Evolutionary conservation across 2,113 vertebrate species (phyloP).

Genomic region (Callipepla squamata): DNA sequence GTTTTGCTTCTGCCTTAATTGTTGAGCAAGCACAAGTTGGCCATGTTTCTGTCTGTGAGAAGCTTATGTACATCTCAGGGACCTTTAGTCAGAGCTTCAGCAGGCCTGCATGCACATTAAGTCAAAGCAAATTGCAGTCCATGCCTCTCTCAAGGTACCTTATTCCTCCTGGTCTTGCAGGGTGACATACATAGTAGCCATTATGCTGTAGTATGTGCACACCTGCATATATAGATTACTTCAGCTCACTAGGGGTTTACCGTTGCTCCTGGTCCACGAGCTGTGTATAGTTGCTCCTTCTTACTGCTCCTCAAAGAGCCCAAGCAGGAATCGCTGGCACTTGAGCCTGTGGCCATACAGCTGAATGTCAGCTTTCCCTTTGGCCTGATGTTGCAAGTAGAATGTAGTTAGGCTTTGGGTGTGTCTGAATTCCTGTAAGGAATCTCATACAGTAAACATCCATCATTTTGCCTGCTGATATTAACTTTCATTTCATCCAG

Average conservation of each 20-base stretch:
- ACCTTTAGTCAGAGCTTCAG: background rate
- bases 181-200: rapidly evolving
- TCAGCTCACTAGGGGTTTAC: background rate
- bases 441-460: background rate
- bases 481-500: background rate
- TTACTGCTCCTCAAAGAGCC: background rate
- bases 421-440: background rate
- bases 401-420: background rate
- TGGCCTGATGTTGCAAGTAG: background rate
- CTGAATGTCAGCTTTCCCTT: background rate
- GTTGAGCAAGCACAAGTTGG: rapidly evolving
- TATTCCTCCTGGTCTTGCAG: background rate
- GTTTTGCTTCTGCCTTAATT: background rate
- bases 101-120: background rate
- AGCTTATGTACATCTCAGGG: background rate
- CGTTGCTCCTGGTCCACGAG: background rate
- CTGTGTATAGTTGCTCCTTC: background rate
- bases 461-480: background rate
- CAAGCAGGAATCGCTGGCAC: rapidly evolving
- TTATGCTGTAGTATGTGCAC: rapidly evolving
- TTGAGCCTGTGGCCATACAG: no score
- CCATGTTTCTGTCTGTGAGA: rapidly evolving
- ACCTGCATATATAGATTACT: rapidly evolving
- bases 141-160: background rate
- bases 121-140: background rate